Evolutionary conservation across 2,113 vertebrate genomes (phyloP).

Genomic region (Romanogobio albipinnatus): DNA sequence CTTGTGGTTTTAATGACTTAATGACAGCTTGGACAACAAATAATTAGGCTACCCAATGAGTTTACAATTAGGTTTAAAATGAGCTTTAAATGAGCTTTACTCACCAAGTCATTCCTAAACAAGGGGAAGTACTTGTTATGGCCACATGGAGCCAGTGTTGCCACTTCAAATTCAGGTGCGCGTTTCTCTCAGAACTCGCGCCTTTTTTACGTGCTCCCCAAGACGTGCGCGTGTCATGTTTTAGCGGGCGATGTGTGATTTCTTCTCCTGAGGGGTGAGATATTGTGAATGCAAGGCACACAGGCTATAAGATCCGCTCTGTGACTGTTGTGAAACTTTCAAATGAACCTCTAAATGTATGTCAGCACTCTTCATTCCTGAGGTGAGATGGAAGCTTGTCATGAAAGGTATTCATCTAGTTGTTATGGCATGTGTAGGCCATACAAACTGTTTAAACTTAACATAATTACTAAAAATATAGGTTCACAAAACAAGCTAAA

Average conservation of each 20-base stretch:
- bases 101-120: background rate
- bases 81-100: background rate
- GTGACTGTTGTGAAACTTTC: background rate
- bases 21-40: background rate
- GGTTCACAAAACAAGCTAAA: background rate
- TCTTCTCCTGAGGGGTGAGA: background rate
- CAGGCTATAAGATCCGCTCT: background rate
- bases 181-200: background rate
- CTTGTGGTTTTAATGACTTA: background rate
- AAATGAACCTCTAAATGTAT: background rate
- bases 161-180: conserved; percentile 56
- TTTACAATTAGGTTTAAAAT: background rate
- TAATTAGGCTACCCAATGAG: too few relatives aligned
- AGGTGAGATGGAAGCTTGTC: background rate
- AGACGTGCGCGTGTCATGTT: background rate
- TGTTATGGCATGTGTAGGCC: background rate
- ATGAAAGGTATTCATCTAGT: background rate
- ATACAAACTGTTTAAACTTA: background rate
- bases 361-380: background rate
- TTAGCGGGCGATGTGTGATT: background rate
- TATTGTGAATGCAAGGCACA: background rate
- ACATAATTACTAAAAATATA: background rate
- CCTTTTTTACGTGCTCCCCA: background rate
- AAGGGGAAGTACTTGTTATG: conserved; percentile 7
- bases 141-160: conserved; percentile 75